phyloP scores from a whole-genome alignment of 2,888 invertebrate genomes.

The Apamea anceps region DNA sequence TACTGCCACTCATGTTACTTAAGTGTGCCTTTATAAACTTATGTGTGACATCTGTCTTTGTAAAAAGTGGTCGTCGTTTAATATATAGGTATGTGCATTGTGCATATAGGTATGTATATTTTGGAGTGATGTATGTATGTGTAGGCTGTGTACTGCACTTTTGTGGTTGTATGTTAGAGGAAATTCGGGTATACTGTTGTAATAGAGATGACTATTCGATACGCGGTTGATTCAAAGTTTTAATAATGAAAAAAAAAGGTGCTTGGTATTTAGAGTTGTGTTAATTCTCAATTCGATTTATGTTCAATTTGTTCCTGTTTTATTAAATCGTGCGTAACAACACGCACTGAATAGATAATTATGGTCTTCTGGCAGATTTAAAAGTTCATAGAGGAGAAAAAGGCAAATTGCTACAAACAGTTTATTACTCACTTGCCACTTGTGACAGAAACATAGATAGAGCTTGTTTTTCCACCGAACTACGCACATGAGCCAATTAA shows the following conservation, averaged over 20 bases:
- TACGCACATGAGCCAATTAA: constrained; percentile 48
- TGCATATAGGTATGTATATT: neutral
- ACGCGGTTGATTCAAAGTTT: neutral
- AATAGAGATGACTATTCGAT: neutral
- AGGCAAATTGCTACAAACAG: constrained; percentile 31
- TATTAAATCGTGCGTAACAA: constrained; percentile 23
- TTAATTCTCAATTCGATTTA: neutral
- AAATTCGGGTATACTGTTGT: neutral
- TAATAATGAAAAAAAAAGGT: neutral
- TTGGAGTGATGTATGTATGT: neutral
- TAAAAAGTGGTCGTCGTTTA: constrained; percentile 17
- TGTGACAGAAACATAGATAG: constrained; percentile 39
- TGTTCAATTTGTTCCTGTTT: neutral
- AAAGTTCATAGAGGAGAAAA: constrained; percentile 24
- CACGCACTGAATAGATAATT: constrained; percentile 25
- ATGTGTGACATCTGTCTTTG: constrained; percentile 46
- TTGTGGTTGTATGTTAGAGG: neutral
- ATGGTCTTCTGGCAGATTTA: constrained; percentile 25
- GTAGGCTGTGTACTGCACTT: neutral
- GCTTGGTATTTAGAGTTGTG: neutral
- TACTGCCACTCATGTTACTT: constrained; percentile 83
- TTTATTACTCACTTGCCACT: constrained; percentile 17
- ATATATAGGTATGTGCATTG: neutral
- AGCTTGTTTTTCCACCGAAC: constrained; percentile 41
- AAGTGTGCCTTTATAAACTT: constrained; percentile 63